A percentile compares a stretch with the other conserved stretches of the same genome.
Conservation (phyloP, 2,797 vertebrate genomes). For the Periparus ater region DNA sequence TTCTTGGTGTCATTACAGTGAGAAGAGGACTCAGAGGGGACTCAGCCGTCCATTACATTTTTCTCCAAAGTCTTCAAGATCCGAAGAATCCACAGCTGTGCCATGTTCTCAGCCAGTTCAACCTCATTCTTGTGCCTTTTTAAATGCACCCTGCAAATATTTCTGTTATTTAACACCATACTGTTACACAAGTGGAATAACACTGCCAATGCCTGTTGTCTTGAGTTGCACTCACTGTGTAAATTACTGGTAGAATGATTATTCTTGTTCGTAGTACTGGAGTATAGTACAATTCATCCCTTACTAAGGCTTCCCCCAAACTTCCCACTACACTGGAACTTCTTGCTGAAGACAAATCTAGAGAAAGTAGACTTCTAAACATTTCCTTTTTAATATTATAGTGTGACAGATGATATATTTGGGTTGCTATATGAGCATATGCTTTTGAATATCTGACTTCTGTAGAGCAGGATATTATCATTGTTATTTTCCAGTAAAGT, state of each 20-base stretch:
- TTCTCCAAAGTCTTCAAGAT: neutral
- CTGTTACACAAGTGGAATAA: neutral
- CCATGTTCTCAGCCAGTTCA: neutral
- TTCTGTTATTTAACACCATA: accelerated
- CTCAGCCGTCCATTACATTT: neutral
- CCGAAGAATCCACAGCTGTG: neutral
- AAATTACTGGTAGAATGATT: neutral
- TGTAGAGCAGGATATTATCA: neutral
- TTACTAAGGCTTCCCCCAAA: neutral
- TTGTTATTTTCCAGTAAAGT: neutral
- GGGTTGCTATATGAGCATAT: neutral
- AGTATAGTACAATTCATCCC: neutral
- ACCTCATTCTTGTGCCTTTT: neutral
- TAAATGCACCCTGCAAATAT: neutral
- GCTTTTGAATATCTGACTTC: neutral
- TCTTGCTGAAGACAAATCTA: neutral
- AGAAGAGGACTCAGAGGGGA: neutral
- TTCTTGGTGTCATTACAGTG: neutral
- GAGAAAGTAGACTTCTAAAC: neutral
- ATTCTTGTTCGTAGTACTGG: neutral
- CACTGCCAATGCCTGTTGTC: neutral
- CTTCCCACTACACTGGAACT: neutral
- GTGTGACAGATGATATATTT: neutral
- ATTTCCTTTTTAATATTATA: neutral
- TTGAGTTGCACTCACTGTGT: neutral